Evolutionary conservation across 1,140 invertebrate species (phyloP).

Genomic region (Drosophila ogumai): DNA sequence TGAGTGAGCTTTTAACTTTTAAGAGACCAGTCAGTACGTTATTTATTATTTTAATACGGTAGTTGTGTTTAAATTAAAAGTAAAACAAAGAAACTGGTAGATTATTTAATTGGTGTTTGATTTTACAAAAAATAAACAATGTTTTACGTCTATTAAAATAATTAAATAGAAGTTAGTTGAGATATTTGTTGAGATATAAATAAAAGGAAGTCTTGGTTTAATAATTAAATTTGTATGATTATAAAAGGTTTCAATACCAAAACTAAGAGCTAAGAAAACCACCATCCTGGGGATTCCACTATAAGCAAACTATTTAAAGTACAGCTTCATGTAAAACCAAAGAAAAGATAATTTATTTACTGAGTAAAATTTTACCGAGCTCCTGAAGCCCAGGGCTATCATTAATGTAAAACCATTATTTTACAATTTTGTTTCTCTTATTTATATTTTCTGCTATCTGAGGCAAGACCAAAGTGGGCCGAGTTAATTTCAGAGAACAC

Average conservation of each 20-base stretch:
- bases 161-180: background rate
- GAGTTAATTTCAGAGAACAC: conserved; percentile 72
- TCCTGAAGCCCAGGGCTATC: conserved; percentile 19
- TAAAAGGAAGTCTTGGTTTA: background rate
- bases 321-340: background rate
- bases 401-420: conserved; percentile 57
- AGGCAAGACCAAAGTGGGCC: conserved; percentile 40
- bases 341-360: conserved; percentile 10
- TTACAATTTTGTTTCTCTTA: conserved; percentile 40
- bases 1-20: conserved; percentile 1
- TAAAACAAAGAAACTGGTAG: background rate
- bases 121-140: background rate
- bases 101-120: background rate
- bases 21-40: background rate
- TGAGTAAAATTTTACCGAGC: conserved; percentile 20
- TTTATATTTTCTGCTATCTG: conserved; percentile 54
- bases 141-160: background rate
- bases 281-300: too few species aligned
- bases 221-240: too few species aligned
- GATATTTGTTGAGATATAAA: too few species aligned
- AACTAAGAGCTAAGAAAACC: background rate
- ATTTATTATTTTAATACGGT: background rate
- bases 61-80: background rate
- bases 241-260: background rate
- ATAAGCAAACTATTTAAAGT: background rate